A percentile compares a stretch with the other conserved stretches of the same genome.
phyloP scores from a whole-genome alignment of 1,140 invertebrate species.

The Cydia strobilella region DNA sequence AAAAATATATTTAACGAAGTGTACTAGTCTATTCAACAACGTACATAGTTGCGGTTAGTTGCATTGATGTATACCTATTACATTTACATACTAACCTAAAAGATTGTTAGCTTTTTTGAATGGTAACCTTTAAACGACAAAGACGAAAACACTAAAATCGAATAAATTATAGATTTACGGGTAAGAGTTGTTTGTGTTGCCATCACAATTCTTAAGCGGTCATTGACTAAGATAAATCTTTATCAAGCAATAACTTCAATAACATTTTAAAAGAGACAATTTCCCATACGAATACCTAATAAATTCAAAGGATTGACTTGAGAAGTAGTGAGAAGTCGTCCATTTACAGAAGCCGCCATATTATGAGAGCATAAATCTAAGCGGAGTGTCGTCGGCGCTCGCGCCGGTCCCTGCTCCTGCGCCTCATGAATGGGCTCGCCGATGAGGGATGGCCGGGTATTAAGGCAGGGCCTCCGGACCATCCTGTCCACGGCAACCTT shows the following conservation, averaged over 20 bases:
- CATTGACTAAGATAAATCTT: slow-evolving; percentile 57
- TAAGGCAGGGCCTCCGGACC: slow-evolving; percentile 48
- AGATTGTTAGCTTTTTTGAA: no score
- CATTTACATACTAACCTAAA: no score
- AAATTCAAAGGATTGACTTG: slow-evolving; percentile 72
- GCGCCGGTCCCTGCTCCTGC: slow-evolving; percentile 26
- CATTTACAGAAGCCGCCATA: slow-evolving; percentile 70
- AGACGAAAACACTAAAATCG: no score
- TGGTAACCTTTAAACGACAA: no score
- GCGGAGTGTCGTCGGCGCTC: slow-evolving; percentile 59
- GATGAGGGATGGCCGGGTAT: slow-evolving; percentile 67
- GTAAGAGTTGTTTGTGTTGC: no score
- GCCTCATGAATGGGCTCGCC: slow-evolving; percentile 60
- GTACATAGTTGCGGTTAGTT: no score
- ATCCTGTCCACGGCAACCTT: slow-evolving; percentile 55
- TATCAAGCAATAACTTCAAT: slow-evolving; percentile 63
- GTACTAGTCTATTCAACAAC: no score
- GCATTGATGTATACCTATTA: no score
- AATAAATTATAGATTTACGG: no score
- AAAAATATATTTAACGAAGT: no score
- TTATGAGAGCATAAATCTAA: slow-evolving; percentile 73
- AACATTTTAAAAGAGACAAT: slow-evolving; percentile 42
- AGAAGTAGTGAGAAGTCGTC: slow-evolving; percentile 67
- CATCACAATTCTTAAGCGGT: no score
- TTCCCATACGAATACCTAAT: slow-evolving; percentile 54